Conservation (phyloP, 2,888 invertebrate species). For the Parnassius mnemosyne region DNA sequence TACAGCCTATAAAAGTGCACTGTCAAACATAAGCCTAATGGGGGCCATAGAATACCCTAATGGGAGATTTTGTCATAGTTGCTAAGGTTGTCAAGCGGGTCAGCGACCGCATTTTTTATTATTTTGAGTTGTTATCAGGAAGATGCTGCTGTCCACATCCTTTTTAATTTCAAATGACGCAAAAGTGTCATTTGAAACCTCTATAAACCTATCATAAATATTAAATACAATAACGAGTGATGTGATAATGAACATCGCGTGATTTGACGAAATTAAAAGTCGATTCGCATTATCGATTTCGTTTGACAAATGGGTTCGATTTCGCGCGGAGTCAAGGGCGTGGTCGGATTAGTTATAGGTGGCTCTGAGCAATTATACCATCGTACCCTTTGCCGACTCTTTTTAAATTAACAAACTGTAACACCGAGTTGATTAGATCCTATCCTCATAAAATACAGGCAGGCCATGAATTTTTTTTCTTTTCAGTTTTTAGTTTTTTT, state of each 20-base stretch:
- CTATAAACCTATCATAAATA: not conserved
- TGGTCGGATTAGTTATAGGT: slow-evolving; percentile 65
- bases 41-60: too few relatives aligned
- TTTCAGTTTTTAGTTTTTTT: too few relatives aligned
- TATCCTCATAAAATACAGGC: not conserved
- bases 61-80: too few relatives aligned
- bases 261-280: slow-evolving; percentile 9
- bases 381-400: slow-evolving; percentile 61
- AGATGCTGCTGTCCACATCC: too few relatives aligned
- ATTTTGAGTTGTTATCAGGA: too few relatives aligned
- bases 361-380: slow-evolving; percentile 56
- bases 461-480: not conserved
- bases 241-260: slow-evolving; percentile 13
- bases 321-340: slow-evolving; percentile 42
- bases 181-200: too few relatives aligned
- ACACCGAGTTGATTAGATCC: not conserved
- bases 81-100: too few relatives aligned
- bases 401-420: slow-evolving; percentile 26
- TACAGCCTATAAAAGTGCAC: too few relatives aligned
- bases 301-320: slow-evolving; percentile 60
- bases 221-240: not conserved
- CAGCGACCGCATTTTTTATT: too few relatives aligned
- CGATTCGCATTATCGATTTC: slow-evolving; percentile 15
- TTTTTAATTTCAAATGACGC: too few relatives aligned
- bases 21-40: too few relatives aligned